Evolutionary conservation across 2,797 vertebrate genomes (phyloP), one percentile per base, ranked within the genome.

Genomic region (Chelon auratus): DNA sequence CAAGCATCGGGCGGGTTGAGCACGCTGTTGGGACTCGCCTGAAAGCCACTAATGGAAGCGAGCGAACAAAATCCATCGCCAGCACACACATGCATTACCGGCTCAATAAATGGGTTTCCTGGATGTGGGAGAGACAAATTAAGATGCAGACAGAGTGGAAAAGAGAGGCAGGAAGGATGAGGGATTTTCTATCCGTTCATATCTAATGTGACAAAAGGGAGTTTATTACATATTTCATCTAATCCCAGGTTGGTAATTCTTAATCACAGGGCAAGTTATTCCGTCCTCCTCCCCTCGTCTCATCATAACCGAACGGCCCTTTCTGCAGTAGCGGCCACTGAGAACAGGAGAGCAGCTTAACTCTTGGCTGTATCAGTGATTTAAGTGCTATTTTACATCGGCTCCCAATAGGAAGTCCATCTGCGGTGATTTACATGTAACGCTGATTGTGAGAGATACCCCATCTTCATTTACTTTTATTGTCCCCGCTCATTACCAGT

Each of bases 1-100:
- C 54, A 56, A 26, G 71, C 88, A 80, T 91, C 84, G 86, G 72
- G 57, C 59, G 75, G 5, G 57, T 87, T 86, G 20, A 69, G 68
- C 69, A 67, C 55, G 62, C 67, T 72, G 68, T 45, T 67, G 55
- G 76, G 65, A 56, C 36, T 56, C 37, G 75, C 54, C 82, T 90
- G 70, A 91, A 83, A 91, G 86, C 80, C 80, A 61, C 83, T 91
- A 92, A 92, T 92, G 90, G 90, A 93, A 81, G 62, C 2, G 54
- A 50, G 81, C 10, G 24, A 37, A 68, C 63, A 78, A 83, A 88
- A 83, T 84, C 81, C 74, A 85, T 83, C 1, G 37, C 64, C 30
- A 69, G 74, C 62, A 51, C 58, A 59, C 72, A 9, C 10, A 18
- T 17, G 60, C 77, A 85, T 81, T 83, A 85, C 65, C 57, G 59